These are phyloP conservation scores for Lasioglossum figueresi DNA, from an alignment of 2,888 invertebrate genomes.

Conservation along the genomic window DNA sequence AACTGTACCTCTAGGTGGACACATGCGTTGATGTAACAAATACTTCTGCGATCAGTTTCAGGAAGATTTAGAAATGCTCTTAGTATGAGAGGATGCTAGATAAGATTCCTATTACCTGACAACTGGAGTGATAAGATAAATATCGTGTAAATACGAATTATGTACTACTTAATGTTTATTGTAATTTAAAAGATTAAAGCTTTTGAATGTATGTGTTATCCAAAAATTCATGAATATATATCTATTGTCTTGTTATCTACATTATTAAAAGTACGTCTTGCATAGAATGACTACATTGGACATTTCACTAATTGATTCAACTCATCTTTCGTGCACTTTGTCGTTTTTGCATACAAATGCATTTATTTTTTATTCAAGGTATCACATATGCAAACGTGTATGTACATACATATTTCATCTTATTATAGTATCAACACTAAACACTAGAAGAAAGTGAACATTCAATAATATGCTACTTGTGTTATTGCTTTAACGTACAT, in stretches of 20 bases:
- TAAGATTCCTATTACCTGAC: constrained; percentile 73
- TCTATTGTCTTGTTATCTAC: constrained; percentile 57
- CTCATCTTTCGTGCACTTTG: background rate
- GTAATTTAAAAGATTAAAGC: constrained; percentile 82
- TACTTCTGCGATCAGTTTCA: constrained; percentile 39
- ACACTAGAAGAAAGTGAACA: background rate
- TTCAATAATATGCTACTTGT: background rate
- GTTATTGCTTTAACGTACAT: constrained; percentile 1
- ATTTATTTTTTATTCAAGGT: background rate
- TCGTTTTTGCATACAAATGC: background rate
- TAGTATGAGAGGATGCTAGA: constrained; percentile 59
- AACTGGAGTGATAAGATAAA: constrained; percentile 72
- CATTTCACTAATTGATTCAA: constrained; percentile 27
- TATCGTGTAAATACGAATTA: constrained; percentile 79
- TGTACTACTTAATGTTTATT: constrained; percentile 81
- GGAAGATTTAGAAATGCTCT: constrained; percentile 58
- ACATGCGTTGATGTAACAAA: background rate
- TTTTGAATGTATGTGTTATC: constrained; percentile 78
- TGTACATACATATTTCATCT: background rate
- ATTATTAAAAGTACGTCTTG: constrained; percentile 43
- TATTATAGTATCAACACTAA: background rate
- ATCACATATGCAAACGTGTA: background rate
- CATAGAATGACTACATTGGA: constrained; percentile 13
- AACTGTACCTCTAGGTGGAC: background rate
- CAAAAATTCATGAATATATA: constrained; percentile 57